phyloP scores from a whole-genome alignment of 2,888 invertebrate genomes.

The Nymphalis c-album region DNA sequence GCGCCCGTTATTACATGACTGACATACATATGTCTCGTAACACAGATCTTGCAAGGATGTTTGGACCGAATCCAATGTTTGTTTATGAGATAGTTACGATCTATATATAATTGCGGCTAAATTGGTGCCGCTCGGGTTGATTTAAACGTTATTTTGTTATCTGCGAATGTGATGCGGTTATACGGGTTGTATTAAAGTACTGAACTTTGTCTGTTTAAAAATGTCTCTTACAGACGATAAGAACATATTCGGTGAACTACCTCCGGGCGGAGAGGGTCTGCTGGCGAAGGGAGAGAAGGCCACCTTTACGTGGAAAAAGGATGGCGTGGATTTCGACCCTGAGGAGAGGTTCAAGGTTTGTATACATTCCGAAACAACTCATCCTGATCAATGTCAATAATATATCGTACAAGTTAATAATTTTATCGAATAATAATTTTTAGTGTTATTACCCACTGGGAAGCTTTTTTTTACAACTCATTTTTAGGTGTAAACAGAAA shows the following conservation, averaged over 20 bases:
- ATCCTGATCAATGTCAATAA: neutral
- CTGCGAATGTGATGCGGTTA: conserved; percentile 26
- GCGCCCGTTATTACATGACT: conserved; percentile 30
- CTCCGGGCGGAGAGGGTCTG: conserved; percentile 84
- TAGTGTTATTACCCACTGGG: neutral
- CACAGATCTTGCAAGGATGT: conserved; percentile 45
- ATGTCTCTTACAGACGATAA: conserved; percentile 84
- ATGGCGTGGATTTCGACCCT: conserved; percentile 92
- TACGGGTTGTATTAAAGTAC: conserved; percentile 19
- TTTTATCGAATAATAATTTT: neutral
- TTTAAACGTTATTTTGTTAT: conserved; percentile 27
- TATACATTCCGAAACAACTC: neutral
- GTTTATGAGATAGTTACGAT: conserved; percentile 53
- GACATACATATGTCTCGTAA: conserved; percentile 34
- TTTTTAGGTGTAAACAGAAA: neutral
- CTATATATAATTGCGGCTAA: conserved; percentile 49
- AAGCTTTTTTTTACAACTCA: neutral
- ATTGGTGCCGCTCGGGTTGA: conserved; percentile 30
- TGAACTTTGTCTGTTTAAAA: conserved; percentile 25
- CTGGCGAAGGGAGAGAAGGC: conserved; percentile 88
- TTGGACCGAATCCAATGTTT: conserved; percentile 68
- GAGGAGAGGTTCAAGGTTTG: conserved; percentile 91
- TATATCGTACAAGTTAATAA: neutral
- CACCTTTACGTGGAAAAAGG: conserved; percentile 91
- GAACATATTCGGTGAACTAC: conserved; percentile 88